Percentiles rank a stretch among this genome's conserved stretches.
These are phyloP conservation scores for Bombus vancouverensis DNA, from an alignment of 1,140 invertebrate genomes.

Conservation along the genomic window DNA sequence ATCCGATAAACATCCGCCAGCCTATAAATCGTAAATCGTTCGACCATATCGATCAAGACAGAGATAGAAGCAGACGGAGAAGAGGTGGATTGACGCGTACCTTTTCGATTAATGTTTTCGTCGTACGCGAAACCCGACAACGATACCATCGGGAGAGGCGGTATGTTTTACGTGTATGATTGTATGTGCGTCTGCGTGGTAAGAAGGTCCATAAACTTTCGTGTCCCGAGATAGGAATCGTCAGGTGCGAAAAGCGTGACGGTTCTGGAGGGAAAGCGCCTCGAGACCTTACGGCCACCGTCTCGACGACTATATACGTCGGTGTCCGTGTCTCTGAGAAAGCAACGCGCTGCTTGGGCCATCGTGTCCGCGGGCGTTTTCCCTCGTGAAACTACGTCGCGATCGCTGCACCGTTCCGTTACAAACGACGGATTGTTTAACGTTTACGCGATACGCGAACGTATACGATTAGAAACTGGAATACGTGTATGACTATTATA, in stretches of 20 bases:
- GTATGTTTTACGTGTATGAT: conserved; percentile 11
- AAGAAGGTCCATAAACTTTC: conserved; percentile 77
- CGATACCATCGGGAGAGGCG: conserved; percentile 63
- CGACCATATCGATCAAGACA: conserved; percentile 20
- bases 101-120: conserved; percentile 68
- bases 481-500: not conserved
- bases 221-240: conserved; percentile 77
- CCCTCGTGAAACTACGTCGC: conserved; percentile 34
- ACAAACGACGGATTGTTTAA: not conserved
- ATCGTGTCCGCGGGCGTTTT: conserved; percentile 40
- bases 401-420: not conserved
- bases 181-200: conserved; percentile 21
- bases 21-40: conserved; percentile 31
- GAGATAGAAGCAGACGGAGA: conserved; percentile 2
- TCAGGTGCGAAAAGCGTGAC: conserved; percentile 82
- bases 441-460: not conserved
- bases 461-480: not conserved
- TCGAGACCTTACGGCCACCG: conserved; percentile 54
- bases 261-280: conserved; percentile 81
- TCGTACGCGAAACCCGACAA: conserved; percentile 55
- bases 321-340: conserved; percentile 44
- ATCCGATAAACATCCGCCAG: conserved; percentile 12
- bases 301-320: conserved; percentile 43
- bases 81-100: conserved; percentile 54
- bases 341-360: conserved; percentile 13